Conservation (phyloP, 92 coral and sea anemone genomes). For the Actinostola sp. region DNA sequence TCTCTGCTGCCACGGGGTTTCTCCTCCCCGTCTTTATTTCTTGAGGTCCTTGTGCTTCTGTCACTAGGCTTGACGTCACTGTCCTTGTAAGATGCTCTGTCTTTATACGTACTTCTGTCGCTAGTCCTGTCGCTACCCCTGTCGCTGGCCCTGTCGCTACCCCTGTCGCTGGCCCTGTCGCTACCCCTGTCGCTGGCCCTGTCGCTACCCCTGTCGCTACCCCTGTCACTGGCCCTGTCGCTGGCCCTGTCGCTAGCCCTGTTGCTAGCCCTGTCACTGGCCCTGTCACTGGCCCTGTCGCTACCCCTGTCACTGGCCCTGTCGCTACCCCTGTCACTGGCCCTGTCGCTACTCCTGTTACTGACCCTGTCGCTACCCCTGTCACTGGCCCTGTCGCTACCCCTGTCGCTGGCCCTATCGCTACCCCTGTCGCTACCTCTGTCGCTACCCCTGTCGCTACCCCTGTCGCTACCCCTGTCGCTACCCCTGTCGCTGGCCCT, state of each 20-base stretch:
- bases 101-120: too few species aligned
- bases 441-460: neutral
- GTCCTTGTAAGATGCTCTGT: too few species aligned
- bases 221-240: too few species aligned
- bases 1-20: neutral
- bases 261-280: neutral
- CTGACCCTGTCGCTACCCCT: neutral
- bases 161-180: too few species aligned
- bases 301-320: constrained; percentile 5
- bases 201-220: too few species aligned
- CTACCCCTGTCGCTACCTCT: neutral
- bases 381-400: too few species aligned
- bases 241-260: neutral
- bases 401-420: too few species aligned
- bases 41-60: neutral
- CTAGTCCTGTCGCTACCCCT: too few species aligned
- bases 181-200: too few species aligned
- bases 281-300: neutral
- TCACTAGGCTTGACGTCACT: neutral
- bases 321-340: constrained; percentile 1
- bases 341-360: too few species aligned
- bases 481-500: neutral
- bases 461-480: constrained; percentile 5
- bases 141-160: too few species aligned
- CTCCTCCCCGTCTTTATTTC: neutral